phyloP scores from a whole-genome alignment of 2,113 vertebrate genomes.

The Stegastes partitus region DNA sequence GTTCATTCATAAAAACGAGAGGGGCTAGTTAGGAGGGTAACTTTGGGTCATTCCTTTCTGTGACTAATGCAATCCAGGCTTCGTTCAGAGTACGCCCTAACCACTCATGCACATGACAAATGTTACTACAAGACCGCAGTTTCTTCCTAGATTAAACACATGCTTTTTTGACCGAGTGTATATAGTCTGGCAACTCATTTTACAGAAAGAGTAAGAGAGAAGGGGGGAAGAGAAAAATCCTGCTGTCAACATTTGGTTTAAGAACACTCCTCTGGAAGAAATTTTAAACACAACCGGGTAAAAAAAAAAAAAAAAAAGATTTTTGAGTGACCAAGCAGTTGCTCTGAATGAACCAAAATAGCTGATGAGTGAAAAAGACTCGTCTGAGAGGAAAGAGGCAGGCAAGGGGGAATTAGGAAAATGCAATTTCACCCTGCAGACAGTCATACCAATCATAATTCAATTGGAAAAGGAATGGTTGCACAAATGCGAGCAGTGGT shows the following conservation, averaged over 20 bases:
- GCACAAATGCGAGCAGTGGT: constrained; percentile 23
- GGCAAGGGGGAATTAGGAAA: constrained; percentile 49
- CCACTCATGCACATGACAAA: constrained; percentile 60
- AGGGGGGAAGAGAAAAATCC: neutral
- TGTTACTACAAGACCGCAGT: constrained; percentile 70
- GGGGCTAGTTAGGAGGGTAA: constrained; percentile 70
- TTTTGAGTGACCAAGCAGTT: neutral
- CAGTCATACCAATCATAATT: constrained; percentile 61
- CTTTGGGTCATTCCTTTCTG: constrained; percentile 72
- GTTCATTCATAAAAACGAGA: constrained; percentile 91
- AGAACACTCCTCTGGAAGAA: neutral
- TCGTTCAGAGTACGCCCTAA: constrained; percentile 49
- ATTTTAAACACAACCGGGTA: neutral
- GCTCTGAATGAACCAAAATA: constrained; percentile 43
- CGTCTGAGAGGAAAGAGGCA: constrained; percentile 27
- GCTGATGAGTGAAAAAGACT: constrained; percentile 52
- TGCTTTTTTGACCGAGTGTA: constrained; percentile 5
- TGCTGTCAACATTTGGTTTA: neutral
- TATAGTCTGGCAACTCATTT: neutral
- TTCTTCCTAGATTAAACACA: constrained; percentile 43
- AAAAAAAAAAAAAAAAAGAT: no score
- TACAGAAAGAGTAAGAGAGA: neutral
- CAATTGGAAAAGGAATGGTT: constrained; percentile 42
- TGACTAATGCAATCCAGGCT: constrained; percentile 77
- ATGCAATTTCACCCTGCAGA: constrained; percentile 55